These are phyloP conservation scores for Yponomeuta cagnagella DNA, from an alignment of 2,888 invertebrate genomes.

Conservation along the genomic window DNA sequence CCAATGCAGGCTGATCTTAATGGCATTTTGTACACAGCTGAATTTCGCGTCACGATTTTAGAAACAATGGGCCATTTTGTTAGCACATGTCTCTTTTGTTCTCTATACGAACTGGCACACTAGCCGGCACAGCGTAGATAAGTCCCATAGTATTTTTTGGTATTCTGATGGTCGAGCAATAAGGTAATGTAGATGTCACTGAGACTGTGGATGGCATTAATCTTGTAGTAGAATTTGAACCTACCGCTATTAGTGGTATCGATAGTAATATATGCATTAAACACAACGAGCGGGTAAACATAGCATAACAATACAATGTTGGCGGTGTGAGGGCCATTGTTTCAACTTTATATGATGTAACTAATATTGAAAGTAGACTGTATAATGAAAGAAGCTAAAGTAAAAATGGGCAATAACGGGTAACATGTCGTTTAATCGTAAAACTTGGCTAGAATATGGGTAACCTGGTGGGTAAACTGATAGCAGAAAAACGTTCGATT, in stretches of 20 bases:
- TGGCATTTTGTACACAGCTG: conserved; percentile 21
- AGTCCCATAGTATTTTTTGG: neutral
- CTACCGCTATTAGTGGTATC: neutral
- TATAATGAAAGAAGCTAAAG: no score
- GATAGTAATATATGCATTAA: conserved; percentile 4
- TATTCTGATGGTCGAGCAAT: neutral
- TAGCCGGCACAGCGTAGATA: neutral
- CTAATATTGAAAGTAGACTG: no score
- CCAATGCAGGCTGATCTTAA: conserved; percentile 18
- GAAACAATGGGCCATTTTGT: conserved; percentile 30
- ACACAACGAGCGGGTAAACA: neutral
- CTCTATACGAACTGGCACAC: neutral
- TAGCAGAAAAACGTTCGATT: no score
- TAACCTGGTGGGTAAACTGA: no score
- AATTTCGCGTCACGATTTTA: conserved; percentile 32
- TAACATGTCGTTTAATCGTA: no score
- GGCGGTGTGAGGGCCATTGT: conserved; percentile 15
- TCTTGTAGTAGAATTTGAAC: neutral
- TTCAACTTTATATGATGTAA: neutral
- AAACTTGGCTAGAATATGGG: no score
- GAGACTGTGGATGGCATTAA: neutral
- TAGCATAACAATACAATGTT: conserved; percentile 13
- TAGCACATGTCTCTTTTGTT: conserved; percentile 15
- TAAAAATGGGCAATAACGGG: no score
- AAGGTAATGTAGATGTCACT: neutral